phyloP scores from a whole-genome alignment of 2,797 vertebrate genomes.

The Adrianichthys oophorus region DNA sequence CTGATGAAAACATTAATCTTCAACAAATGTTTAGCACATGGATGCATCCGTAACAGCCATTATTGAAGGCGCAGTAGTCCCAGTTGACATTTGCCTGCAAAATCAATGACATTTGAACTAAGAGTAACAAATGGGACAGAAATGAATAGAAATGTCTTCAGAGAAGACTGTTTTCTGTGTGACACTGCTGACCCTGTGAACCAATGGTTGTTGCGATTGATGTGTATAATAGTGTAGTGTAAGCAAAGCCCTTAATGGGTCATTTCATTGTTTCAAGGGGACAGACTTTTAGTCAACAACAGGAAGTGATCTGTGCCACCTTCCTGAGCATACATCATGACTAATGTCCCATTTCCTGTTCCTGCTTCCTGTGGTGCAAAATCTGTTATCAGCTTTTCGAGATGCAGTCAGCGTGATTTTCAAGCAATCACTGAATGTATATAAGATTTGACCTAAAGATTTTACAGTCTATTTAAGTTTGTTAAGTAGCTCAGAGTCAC shows the following conservation, averaged over 20 bases:
- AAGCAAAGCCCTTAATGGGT: constrained; percentile 16
- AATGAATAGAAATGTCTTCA: neutral
- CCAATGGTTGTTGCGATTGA: constrained; percentile 12
- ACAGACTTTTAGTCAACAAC: constrained; percentile 46
- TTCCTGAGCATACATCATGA: constrained; percentile 61
- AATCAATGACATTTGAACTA: neutral
- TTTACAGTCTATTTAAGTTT: too few relatives aligned
- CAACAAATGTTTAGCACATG: too few relatives aligned
- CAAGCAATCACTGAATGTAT: neutral
- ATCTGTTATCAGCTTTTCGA: constrained; percentile 11
- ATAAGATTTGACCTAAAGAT: too few relatives aligned
- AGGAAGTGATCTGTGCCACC: constrained; percentile 59
- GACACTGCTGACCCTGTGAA: constrained; percentile 13
- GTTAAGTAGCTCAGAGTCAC: too few relatives aligned
- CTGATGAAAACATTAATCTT: too few relatives aligned
- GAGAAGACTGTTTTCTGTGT: constrained; percentile 11
- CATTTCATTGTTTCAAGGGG: constrained; percentile 32
- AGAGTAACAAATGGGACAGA: neutral
- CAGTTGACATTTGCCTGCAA: neutral
- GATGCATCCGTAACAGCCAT: too few relatives aligned
- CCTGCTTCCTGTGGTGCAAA: constrained; percentile 51
- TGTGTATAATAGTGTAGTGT: constrained; percentile 10
- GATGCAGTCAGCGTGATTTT: neutral
- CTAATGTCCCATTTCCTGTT: constrained; percentile 61
- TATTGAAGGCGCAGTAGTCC: too few relatives aligned